Evolutionary conservation across 2,888 invertebrate species (phyloP), one percentile per base, ranked within the genome.

Genomic region (Tridacna crocea): DNA sequence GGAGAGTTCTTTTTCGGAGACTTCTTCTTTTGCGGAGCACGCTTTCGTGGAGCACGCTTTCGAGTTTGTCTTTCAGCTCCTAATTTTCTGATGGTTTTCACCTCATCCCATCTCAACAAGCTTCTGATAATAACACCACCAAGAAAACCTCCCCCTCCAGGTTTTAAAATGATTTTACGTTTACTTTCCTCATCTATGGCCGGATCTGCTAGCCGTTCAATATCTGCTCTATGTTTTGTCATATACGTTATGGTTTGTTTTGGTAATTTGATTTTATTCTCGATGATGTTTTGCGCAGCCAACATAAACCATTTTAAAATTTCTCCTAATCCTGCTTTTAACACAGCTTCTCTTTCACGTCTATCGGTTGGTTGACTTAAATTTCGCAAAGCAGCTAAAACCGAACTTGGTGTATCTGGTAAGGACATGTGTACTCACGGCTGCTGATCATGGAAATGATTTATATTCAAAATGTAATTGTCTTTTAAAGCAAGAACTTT

Each of bases 231-330:
- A 19, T 17, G 17, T 55, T 55, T 55, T 55, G 17, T 55, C 55
- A 55, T 55, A 10, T 55, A 55, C 17, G 19, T 55, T 19, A 10
- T n/a, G 17, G 55, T 55, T 55, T 55, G 55, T 55, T 55, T 55
- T 55, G 55, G 55, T 19, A 19, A n/a, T 55, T 55, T 55, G n/a
- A 55, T 55, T n/a, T 55, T 55, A 55, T 55, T 55, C 4, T 55
- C 55, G 10, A 55, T 55, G 55, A 55, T 55, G n/a, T 55, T n/a
- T 17, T n/a, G 55, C 36, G 36, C 36, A 4, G 36, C 36, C 36
- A 36, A 36, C 36, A 8, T 36, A 72, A 72, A 72, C 72, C 55
- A 55, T 72, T 72, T 72, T 24, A 72, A 55, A n/a, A 55, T 55
- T 19, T 55, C 55, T n/a, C 10, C 10, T 55, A 55, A 55, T 55